Percentiles rank a stretch among this genome's conserved stretches.
Evolutionary conservation across 2,888 invertebrate genomes (phyloP).

Genomic region (Melipona beecheii): DNA sequence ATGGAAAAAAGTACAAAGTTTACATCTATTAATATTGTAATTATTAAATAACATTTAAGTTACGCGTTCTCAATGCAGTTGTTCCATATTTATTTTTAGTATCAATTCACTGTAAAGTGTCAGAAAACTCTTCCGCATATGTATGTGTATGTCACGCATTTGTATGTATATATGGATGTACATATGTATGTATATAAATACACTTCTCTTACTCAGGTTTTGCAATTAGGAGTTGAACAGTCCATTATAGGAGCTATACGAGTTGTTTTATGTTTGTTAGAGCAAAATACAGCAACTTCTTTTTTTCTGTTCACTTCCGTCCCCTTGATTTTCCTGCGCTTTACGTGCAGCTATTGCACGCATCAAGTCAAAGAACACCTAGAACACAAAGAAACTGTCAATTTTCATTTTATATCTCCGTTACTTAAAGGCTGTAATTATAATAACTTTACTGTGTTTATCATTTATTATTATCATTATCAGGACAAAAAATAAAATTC

Average conservation of each 20-base stretch:
- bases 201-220: constrained; percentile 72
- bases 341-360: constrained; percentile 98
- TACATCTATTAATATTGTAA: constrained; percentile 15
- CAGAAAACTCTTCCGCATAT: constrained; percentile 67
- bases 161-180: constrained; percentile 33
- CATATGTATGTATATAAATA: constrained; percentile 67
- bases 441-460: constrained; percentile 9
- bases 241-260: constrained; percentile 66
- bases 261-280: constrained; percentile 76
- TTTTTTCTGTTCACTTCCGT: constrained; percentile 94
- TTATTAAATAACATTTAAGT: constrained; percentile 32
- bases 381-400: constrained; percentile 21
- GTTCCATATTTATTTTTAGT: constrained; percentile 50
- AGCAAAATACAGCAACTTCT: constrained; percentile 93
- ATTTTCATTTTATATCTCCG: constrained; percentile 19
- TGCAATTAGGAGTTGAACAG: constrained; percentile 63
- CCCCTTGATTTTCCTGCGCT: constrained; percentile 94
- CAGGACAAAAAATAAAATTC: neutral
- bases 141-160: constrained; percentile 7
- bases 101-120: constrained; percentile 79
- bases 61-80: constrained; percentile 25
- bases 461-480: constrained; percentile 11
- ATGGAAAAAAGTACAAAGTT: constrained; percentile 37
- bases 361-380: constrained; percentile 99
- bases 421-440: neutral